phyloP scores from a whole-genome alignment of 2,797 vertebrate species.

The Adelosebastes latens region DNA sequence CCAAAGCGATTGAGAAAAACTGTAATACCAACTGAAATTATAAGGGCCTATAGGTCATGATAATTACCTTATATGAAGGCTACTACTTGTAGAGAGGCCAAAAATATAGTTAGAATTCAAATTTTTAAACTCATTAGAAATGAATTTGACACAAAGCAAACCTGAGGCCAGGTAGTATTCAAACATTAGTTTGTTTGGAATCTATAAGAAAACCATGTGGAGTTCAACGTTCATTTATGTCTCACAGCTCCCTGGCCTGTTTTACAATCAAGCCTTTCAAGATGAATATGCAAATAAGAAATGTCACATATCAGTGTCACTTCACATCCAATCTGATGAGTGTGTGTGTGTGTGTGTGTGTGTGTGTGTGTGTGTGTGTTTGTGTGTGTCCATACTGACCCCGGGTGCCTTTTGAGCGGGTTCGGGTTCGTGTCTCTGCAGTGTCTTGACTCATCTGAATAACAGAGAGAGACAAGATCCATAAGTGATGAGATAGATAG shows the following conservation, averaged over 20 bases:
- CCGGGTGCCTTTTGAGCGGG: conserved; percentile 91
- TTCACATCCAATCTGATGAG: not conserved
- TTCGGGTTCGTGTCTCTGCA: conserved; percentile 92
- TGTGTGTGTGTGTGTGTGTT: conserved; percentile 15
- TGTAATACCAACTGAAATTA: too few species aligned
- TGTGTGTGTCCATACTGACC: conserved; percentile 80
- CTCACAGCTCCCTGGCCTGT: not conserved
- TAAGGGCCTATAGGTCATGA: too few species aligned
- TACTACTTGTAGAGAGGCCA: too few species aligned
- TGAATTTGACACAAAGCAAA: not conserved
- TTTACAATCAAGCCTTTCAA: not conserved
- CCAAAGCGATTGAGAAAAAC: too few species aligned
- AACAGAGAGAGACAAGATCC: conserved; percentile 4
- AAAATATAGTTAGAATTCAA: not conserved
- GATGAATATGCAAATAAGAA: not conserved
- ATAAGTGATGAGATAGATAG: not conserved
- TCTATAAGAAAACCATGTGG: not conserved
- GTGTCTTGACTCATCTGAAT: conserved; percentile 95
- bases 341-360: conserved; percentile 15
- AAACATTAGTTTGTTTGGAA: not conserved
- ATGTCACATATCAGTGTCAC: not conserved
- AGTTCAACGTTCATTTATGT: not conserved
- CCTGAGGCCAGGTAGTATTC: not conserved
- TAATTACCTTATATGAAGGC: too few species aligned
- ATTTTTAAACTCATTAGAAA: not conserved